These are phyloP conservation scores for Nemoura dubitans DNA, from an alignment of 2,888 invertebrate species.

Conservation along the genomic window DNA sequence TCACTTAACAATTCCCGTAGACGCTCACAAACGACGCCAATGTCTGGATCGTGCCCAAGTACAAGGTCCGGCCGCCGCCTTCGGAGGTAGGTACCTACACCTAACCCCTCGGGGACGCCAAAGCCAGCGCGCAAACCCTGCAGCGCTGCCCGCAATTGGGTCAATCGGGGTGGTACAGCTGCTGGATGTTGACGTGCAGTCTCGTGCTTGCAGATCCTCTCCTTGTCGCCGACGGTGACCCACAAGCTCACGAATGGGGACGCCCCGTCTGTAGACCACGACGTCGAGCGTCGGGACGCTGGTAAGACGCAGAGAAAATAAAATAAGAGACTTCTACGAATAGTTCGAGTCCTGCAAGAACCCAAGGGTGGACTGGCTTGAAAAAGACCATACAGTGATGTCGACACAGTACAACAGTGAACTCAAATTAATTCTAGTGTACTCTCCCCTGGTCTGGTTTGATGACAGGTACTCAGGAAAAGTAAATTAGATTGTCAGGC, in stretches of 20 bases:
- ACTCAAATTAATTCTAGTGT: too few relatives aligned
- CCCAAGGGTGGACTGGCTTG: too few relatives aligned
- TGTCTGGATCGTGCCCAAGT: constrained; percentile 33
- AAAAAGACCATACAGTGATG: too few relatives aligned
- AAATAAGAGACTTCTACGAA: too few relatives aligned
- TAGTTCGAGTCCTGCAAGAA: too few relatives aligned
- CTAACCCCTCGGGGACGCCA: too few relatives aligned
- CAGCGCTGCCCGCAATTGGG: too few relatives aligned
- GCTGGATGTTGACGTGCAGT: neutral
- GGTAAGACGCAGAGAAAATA: neutral
- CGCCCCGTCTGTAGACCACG: neutral
- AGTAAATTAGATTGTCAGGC: too few relatives aligned
- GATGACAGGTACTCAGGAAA: too few relatives aligned
- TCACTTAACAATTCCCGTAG: neutral
- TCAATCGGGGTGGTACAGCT: neutral
- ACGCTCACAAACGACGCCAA: constrained; percentile 10
- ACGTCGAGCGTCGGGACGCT: neutral
- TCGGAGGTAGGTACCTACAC: neutral
- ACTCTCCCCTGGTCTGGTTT: too few relatives aligned
- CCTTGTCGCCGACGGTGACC: constrained; percentile 28
- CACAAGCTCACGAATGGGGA: constrained; percentile 35
- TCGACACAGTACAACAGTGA: too few relatives aligned
- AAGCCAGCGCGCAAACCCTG: too few relatives aligned
- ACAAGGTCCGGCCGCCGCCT: constrained; percentile 17
- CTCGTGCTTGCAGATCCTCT: constrained; percentile 24